Evolutionary conservation across 2,113 vertebrate species (phyloP).

Genomic region (Struthidea cinerea): DNA sequence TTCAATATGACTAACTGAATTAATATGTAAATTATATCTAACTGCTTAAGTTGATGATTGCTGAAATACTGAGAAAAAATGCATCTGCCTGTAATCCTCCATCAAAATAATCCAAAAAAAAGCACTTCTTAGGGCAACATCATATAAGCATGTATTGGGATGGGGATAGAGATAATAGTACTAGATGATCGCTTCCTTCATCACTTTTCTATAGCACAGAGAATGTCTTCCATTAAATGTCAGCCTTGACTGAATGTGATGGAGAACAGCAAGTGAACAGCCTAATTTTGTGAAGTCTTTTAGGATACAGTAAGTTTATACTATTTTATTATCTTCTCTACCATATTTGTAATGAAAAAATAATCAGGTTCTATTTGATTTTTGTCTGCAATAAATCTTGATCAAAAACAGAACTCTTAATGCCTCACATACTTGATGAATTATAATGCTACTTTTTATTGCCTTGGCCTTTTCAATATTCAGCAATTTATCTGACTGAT

Average conservation of each 20-base stretch:
- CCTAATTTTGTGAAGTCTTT: background rate
- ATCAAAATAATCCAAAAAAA: background rate
- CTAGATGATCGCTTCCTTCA: background rate
- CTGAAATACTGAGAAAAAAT: background rate
- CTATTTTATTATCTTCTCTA: background rate
- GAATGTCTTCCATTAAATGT: background rate
- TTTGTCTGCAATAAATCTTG: constrained; percentile 11
- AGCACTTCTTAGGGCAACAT: background rate
- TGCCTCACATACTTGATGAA: background rate
- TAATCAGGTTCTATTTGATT: background rate
- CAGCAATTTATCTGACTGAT: constrained; percentile 31
- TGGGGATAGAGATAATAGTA: background rate
- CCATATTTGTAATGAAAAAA: constrained; percentile 15
- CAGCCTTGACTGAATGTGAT: background rate
- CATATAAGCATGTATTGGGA: background rate
- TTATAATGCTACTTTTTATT: background rate
- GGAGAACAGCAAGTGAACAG: background rate
- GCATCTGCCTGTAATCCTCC: background rate
- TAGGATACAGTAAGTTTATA: background rate
- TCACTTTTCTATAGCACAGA: background rate
- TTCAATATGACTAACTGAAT: background rate
- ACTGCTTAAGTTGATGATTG: background rate
- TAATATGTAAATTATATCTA: background rate
- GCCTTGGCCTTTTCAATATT: constrained; percentile 47
- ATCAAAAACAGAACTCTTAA: constrained; percentile 36